Evolutionary conservation across 2,888 invertebrate species (phyloP).

Genomic region (Cylindroiulus punctatus): DNA sequence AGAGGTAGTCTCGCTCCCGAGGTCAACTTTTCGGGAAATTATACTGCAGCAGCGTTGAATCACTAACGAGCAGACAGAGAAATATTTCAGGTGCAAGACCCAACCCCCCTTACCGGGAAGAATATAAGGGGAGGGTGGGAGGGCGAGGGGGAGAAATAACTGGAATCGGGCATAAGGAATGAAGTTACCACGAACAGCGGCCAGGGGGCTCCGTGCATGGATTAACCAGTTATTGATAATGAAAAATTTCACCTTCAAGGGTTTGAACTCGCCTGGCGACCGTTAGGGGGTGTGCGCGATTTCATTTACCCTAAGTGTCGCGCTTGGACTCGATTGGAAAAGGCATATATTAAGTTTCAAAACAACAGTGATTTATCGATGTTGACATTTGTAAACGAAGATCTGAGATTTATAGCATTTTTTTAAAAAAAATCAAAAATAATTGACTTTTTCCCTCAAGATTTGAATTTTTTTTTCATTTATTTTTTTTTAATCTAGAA

Average conservation of each 20-base stretch:
- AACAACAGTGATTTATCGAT: too few relatives aligned
- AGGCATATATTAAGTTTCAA: too few relatives aligned
- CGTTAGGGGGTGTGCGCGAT: not conserved
- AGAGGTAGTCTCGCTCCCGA: constrained; percentile 45
- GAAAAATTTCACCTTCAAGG: not conserved
- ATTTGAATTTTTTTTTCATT: too few relatives aligned
- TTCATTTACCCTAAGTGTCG: too few relatives aligned
- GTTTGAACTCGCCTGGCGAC: not conserved
- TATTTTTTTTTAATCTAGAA: too few relatives aligned
- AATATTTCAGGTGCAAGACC: constrained; percentile 7
- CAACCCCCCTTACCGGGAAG: not conserved
- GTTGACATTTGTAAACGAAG: too few relatives aligned
- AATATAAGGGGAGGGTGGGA: not conserved
- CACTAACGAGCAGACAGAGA: constrained; percentile 21
- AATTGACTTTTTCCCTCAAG: too few relatives aligned
- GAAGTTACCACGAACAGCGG: not conserved
- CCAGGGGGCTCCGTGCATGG: not conserved
- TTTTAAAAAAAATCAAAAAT: too few relatives aligned
- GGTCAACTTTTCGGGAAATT: constrained; percentile 13
- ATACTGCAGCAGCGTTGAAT: not conserved
- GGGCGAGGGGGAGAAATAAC: not conserved
- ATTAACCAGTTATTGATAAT: not conserved
- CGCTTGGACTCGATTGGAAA: too few relatives aligned
- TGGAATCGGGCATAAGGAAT: constrained; percentile 1
- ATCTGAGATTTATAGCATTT: too few relatives aligned